Conservation (phyloP, 2,113 vertebrate genomes). For the Dipodomys merriami region DNA sequence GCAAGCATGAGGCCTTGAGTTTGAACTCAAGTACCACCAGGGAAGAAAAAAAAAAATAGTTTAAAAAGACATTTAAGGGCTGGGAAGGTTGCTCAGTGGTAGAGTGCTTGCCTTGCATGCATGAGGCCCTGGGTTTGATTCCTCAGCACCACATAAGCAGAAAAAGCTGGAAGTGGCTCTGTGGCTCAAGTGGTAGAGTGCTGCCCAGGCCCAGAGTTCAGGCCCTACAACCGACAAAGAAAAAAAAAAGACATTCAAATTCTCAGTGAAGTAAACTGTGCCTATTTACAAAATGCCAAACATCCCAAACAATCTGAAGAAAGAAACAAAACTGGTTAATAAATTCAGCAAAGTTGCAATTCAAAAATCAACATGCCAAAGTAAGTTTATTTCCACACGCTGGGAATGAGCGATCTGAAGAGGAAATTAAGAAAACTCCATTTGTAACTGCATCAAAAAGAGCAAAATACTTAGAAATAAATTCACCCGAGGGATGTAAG, state of each 20-base stretch:
- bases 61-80: background rate
- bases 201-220: no score
- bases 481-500: background rate
- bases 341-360: background rate
- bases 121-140: no score
- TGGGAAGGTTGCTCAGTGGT: no score
- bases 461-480: background rate
- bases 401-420: background rate
- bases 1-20: background rate
- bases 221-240: background rate
- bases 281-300: background rate
- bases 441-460: background rate
- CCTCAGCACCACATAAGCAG: no score
- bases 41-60: background rate
- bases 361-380: background rate
- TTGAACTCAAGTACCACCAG: background rate
- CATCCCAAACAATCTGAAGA: background rate
- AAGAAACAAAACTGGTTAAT: background rate
- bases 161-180: no score
- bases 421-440: background rate
- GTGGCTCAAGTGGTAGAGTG: no score
- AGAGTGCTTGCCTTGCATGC: no score
- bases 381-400: background rate
- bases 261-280: background rate
- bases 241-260: background rate